Evolutionary conservation across 2,888 invertebrate genomes (phyloP), one percentile per base, ranked within the genome.

Genomic region (Leucophora obtusa): DNA sequence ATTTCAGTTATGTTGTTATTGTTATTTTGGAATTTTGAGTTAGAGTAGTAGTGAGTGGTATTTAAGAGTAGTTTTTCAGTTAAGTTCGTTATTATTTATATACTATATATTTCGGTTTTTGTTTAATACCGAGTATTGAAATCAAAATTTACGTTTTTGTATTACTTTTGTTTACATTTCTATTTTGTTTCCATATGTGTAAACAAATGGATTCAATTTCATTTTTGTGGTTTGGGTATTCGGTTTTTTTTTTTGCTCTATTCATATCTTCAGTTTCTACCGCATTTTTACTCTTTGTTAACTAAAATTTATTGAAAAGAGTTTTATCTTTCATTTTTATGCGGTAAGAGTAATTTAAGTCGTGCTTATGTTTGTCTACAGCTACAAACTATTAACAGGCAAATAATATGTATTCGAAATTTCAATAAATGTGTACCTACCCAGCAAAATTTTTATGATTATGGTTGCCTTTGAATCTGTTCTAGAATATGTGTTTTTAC

Each of bases 271-370:
- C 3, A 28, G n/a, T 33, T 47, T 47, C 43, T 47, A 47, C 7
- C 38, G 38, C 14, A 2, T 47, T 28, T n/a, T 47, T 47, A 47
- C 43, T n/a, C 43, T 17, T 21, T 17, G 10, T 10, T 38, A 35
- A 58, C n/a, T 51, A 21, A 28, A 33, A 33, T 15, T 21, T 24
- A 14, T 28, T 6, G 21, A 33, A 70, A 58, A 51, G 11, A 70
- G 76, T 63, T 76, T 76, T 38, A 59, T 14, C 28, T 76, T 70
- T 51, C 58, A 76, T 75, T 69, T 17, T 47, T 47, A 47, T 76
- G 76, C 21, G 70, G 76, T 65, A 28, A 69, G 53, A 76, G 76
- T 76, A 72, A 79, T 60, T 60, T 47, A 65, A 79, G 56, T 43
- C 51, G 33, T 50, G 24, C 38, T 70, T 58, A 28, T 15, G 3